Evolutionary conservation across 2,888 invertebrate genomes (phyloP).

Genomic region (Spisula solida): DNA sequence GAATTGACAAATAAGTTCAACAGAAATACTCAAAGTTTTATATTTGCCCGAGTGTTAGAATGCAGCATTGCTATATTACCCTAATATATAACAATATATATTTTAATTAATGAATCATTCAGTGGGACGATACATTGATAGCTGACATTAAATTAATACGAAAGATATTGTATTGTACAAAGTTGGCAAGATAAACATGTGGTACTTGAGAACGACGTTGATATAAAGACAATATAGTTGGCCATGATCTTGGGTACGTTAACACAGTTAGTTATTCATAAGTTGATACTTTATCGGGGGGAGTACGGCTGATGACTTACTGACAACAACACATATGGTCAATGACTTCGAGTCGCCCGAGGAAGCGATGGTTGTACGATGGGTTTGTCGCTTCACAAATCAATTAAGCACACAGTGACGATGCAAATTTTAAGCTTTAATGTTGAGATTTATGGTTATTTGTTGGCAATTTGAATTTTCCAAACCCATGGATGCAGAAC

Average conservation of each 20-base stretch:
- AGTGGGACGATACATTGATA: too few species aligned
- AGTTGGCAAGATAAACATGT: neutral
- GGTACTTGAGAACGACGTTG: too few species aligned
- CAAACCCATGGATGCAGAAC: conserved; percentile 32
- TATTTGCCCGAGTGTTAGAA: too few species aligned
- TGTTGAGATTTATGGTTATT: conserved; percentile 43
- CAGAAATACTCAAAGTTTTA: too few species aligned
- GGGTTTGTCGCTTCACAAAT: conserved; percentile 32
- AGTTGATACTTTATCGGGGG: too few species aligned
- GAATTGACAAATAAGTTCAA: too few species aligned
- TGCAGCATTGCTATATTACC: too few species aligned
- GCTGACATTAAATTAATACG: neutral
- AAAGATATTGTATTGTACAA: neutral
- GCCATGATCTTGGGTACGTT: too few species aligned
- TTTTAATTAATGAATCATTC: too few species aligned
- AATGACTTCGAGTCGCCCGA: conserved; percentile 11
- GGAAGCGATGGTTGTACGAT: neutral
- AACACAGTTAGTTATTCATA: too few species aligned
- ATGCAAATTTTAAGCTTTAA: conserved; percentile 43
- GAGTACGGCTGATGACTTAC: neutral
- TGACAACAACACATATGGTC: neutral
- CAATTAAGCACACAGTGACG: conserved; percentile 48
- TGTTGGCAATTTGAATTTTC: conserved; percentile 44
- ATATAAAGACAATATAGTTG: too few species aligned
- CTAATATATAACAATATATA: too few species aligned